Evolutionary conservation across 2,113 vertebrate species (phyloP).

Genomic region (Archocentrus centrarchus): DNA sequence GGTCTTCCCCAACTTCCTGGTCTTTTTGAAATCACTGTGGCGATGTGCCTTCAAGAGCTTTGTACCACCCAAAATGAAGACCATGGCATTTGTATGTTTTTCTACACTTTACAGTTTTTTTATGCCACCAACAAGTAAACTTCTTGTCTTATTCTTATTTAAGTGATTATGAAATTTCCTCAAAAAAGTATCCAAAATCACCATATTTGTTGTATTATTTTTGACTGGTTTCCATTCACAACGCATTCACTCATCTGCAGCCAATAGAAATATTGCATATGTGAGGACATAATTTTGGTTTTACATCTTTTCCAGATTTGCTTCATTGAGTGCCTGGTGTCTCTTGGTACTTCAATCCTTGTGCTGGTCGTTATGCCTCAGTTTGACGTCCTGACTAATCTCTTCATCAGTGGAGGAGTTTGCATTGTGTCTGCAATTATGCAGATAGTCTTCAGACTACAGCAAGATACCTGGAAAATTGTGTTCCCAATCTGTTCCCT

Average conservation of each 20-base stretch:
- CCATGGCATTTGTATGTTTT: slow-evolving; percentile 73
- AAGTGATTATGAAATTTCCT: neutral
- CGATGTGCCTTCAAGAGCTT: slow-evolving; percentile 82
- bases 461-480: slow-evolving; percentile 78
- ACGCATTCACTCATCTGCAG: neutral
- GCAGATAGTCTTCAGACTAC: slow-evolving; percentile 75
- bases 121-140: neutral
- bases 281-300: neutral
- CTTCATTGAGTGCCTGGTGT: slow-evolving; percentile 78
- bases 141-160: neutral
- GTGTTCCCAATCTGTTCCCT: slow-evolving; percentile 81
- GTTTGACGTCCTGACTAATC: slow-evolving; percentile 83
- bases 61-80: slow-evolving; percentile 72
- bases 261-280: neutral
- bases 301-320: slow-evolving; percentile 72
- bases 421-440: slow-evolving; percentile 78
- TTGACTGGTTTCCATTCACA: neutral
- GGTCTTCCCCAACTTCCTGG: slow-evolving; percentile 79
- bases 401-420: slow-evolving; percentile 82
- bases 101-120: neutral
- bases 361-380: slow-evolving; percentile 84
- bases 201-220: neutral
- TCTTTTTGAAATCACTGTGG: slow-evolving; percentile 83
- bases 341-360: slow-evolving; percentile 78
- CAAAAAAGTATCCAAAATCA: neutral